Percentiles rank a stretch among this genome's conserved stretches.
These are phyloP conservation scores for Pangasius djambal DNA, from an alignment of 2,797 vertebrate genomes.

Conservation along the genomic window DNA sequence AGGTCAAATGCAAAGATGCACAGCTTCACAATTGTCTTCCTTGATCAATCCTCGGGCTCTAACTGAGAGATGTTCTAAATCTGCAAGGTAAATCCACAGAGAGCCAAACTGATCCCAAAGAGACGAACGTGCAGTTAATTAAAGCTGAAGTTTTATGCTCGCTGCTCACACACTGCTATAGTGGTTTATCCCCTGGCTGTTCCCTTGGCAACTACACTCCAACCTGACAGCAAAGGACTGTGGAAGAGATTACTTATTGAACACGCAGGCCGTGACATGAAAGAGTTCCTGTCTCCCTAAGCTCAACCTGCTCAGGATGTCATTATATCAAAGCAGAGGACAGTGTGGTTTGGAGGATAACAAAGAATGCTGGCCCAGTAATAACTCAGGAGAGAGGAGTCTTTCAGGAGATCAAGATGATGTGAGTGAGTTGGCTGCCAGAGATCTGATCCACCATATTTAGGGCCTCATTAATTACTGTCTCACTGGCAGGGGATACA, in stretches of 20 bases:
- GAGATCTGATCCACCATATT: constrained; percentile 35
- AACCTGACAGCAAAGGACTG: constrained; percentile 5
- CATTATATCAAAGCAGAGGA: background rate
- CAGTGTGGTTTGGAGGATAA: background rate
- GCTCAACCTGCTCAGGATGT: background rate
- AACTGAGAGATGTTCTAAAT: background rate
- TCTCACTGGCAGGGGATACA: constrained; percentile 28
- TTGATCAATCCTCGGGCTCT: background rate
- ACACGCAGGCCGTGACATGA: constrained; percentile 11
- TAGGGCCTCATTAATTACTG: constrained; percentile 44
- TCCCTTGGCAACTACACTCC: constrained; percentile 46
- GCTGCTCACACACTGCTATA: constrained; percentile 12
- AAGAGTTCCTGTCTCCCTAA: background rate
- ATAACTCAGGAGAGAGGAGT: background rate
- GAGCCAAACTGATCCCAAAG: background rate
- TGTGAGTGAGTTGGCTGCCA: constrained; percentile 19
- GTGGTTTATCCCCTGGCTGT: constrained; percentile 26
- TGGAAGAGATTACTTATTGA: constrained; percentile 8
- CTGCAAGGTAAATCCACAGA: background rate
- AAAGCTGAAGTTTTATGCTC: constrained; percentile 17
- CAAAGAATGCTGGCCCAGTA: constrained; percentile 16
- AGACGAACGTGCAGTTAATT: constrained; percentile 12
- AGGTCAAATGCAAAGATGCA: background rate
- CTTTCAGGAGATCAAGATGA: constrained; percentile 2
- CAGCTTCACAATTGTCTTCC: background rate